Evolutionary conservation across 2,113 vertebrate species (phyloP), one percentile per base, ranked within the genome.

Genomic region (Neofelis nebulosa): DNA sequence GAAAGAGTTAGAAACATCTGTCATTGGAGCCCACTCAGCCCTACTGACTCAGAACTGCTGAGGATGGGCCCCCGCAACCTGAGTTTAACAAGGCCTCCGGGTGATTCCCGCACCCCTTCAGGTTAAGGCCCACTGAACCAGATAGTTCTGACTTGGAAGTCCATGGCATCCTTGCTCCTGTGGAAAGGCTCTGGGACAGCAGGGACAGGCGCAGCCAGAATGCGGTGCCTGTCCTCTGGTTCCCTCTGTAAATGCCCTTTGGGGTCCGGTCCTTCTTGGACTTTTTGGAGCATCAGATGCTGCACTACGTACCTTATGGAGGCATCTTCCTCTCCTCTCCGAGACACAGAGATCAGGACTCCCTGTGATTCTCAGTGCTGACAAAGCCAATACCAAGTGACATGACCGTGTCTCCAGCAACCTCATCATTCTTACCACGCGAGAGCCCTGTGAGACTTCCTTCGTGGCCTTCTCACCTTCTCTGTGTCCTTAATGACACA

Each of bases 61-160:
- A 27, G 41, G 9, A 3, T 4, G 21, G 38, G 23, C 50, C 66
- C 65, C 25, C 1, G 7, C 7, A 2, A 36, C 5, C 23, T 73
- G 27, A 31, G 14, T 13, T n/a, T 71, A 16, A 50, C 9, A 33
- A 78, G 52, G 4, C 18, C 14, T 16, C 13, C 2, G 1, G 25
- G n/a, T 33, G 81, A 82, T 52, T 74, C 92, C 25, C 63, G 14
- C 12, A 11, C 1, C 16, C 12, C 38, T 25, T 38, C 10, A 36
- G 3, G n/a, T 65, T 25, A 81, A 85, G 29, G 33, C 18, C 41
- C 63, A 41, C 13, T 45, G 78, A 74, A n/a, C 55, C 15, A 15
- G n/a, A 48, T 3, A 1, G 1, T 13, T 6, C 52, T 38, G 9
- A 7, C 7, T 1, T 27, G 21, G 31, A 79, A 27, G 29, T n/a